These are phyloP conservation scores for Trichogramma evanescens DNA, from an alignment of 2,888 invertebrate species.

Conservation along the genomic window DNA sequence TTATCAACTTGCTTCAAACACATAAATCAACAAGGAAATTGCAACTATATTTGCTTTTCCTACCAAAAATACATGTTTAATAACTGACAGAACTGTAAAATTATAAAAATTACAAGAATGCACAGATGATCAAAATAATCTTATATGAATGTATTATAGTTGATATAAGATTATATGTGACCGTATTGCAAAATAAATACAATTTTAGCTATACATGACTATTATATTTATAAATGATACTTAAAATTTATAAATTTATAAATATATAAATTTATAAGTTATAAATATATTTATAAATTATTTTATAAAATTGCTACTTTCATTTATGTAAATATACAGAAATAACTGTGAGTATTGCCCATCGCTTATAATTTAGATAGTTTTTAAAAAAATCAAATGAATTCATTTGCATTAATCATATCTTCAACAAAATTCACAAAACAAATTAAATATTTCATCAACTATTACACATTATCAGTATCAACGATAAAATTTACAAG, in stretches of 20 bases:
- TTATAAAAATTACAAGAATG: not conserved
- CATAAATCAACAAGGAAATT: slow-evolving; percentile 30
- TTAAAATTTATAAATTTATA: no score
- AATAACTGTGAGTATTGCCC: slow-evolving; percentile 39
- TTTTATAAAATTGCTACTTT: no score
- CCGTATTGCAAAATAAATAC: slow-evolving; percentile 13
- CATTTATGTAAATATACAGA: slow-evolving; percentile 29
- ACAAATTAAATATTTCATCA: slow-evolving; percentile 16
- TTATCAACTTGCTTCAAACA: slow-evolving; percentile 31
- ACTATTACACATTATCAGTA: slow-evolving; percentile 10
- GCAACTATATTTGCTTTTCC: slow-evolving; percentile 26
- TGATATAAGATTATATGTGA: not conserved
- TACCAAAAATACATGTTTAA: slow-evolving; percentile 22
- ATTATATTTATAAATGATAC: slow-evolving; percentile 12
- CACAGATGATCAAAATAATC: slow-evolving; percentile 14
- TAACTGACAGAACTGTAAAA: no score
- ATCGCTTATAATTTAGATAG: slow-evolving; percentile 23
- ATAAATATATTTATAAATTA: no score
- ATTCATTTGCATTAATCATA: slow-evolving; percentile 7
- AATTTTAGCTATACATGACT: slow-evolving; percentile 10
- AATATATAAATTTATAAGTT: no score
- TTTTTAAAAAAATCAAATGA: slow-evolving; percentile 13
- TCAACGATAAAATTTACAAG: slow-evolving; percentile 14
- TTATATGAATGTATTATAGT: slow-evolving; percentile 23
- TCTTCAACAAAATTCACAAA: slow-evolving; percentile 19